Evolutionary conservation across 2,888 invertebrate species (phyloP), one percentile per base, ranked within the genome.

Genomic region (Drosophila eohydei): DNA sequence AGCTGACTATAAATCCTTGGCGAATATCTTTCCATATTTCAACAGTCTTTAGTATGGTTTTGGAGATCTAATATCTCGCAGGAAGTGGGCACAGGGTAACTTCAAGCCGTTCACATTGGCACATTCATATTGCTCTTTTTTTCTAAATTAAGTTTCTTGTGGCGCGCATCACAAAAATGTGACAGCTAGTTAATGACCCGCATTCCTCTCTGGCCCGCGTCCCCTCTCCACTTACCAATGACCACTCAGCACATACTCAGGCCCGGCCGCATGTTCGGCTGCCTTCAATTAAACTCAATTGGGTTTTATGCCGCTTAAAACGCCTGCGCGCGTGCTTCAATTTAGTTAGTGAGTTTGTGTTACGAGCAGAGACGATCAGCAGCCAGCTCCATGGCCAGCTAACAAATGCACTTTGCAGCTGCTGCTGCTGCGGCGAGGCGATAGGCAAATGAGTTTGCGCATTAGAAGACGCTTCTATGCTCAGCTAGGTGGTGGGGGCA

Each of bases 271-370:
- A 50, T 50, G 52, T 54, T 68, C 75, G 62, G 67, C 50, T 58
- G 83, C 74, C 83, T 83, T 88, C 75, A 87, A 87, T 87, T 87
- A 88, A 87, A 88, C 78, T 88, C 86, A 87, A 87, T 87, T 87
- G 86, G 83, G 72, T 71, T 80, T 74, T 80, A 71, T 74, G 80
- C 81, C 61, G 72, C 74, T 80, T 80, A 59, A 80, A 76, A 85
- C 86, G 87, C 87, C 83, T 86, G 81, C 85, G 86, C 86, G 86
- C 86, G 88, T 88, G 86, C 86, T 77, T 88, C 88, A 85, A 85
- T 86, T 86, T 87, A 87, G 86, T 85, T 78, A 63, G 66, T 41
- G 65, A 55, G 36, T 48, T 61, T 54, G 21, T 26, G 52, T 21
- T 30, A 2, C 11, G 36, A 48, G 46, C 28, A 34, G 9, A 59